Conservation (phyloP, 2,113 vertebrate species). For the Channa argus region DNA sequence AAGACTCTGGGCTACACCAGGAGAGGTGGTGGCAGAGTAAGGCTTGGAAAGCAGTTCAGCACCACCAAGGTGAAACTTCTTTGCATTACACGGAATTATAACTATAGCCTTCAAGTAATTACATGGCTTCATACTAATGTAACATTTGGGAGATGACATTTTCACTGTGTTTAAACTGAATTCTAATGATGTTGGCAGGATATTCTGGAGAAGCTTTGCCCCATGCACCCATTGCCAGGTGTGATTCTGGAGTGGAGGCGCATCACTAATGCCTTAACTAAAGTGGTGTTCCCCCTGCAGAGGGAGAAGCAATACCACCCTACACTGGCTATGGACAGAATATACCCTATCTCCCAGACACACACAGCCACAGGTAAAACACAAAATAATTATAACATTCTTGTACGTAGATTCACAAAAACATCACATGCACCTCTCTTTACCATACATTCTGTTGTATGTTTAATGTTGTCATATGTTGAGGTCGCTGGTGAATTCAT, state of each 20-base stretch:
- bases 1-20: conserved; percentile 93
- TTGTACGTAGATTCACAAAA: neutral
- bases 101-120: neutral
- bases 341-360: conserved; percentile 91
- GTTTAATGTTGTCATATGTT: neutral
- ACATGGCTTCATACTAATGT: neutral
- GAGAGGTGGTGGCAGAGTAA: conserved; percentile 79
- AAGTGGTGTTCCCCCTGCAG: conserved; percentile 95
- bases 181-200: conserved; percentile 82
- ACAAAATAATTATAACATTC: neutral
- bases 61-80: conserved; percentile 90
- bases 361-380: conserved; percentile 94
- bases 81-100: neutral
- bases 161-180: neutral
- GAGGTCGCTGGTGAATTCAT: neutral
- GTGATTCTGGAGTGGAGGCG: conserved; percentile 96
- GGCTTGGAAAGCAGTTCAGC: conserved; percentile 90
- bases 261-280: conserved; percentile 95
- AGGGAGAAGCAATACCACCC: conserved; percentile 87
- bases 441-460: neutral
- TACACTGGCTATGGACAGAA: conserved; percentile 91
- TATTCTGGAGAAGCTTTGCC: conserved; percentile 91
- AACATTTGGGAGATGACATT: neutral
- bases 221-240: conserved; percentile 90
- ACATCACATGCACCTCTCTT: neutral